Conservation (phyloP, 2,113 vertebrate genomes). For the Cryptotis parvus region DNA sequence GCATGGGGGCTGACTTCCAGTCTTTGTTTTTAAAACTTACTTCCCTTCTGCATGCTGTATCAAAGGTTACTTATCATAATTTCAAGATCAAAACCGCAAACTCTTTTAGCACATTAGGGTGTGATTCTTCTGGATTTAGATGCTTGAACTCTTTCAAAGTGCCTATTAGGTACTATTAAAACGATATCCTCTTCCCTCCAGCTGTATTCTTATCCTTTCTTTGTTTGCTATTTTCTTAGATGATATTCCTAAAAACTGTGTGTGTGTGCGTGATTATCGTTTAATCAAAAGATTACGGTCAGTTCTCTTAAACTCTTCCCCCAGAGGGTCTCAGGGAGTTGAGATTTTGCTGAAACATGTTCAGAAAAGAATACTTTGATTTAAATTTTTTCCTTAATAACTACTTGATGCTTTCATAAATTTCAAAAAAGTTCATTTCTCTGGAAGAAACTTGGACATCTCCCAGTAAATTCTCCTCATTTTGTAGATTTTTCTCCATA, state of each 20-base stretch:
- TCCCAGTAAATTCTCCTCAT: neutral
- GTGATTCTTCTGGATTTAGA: neutral
- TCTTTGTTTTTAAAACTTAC: neutral
- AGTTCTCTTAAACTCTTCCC: neutral
- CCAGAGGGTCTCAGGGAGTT: neutral
- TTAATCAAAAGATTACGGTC: neutral
- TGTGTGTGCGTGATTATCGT: neutral
- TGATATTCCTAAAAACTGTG: neutral
- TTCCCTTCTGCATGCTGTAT: neutral
- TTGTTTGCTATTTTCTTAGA: conserved; percentile 47
- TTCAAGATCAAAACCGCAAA: conserved; percentile 33
- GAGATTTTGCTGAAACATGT: neutral
- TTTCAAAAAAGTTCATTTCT: conserved; percentile 27
- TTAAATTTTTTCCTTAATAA: conserved; percentile 20
- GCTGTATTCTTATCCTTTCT: conserved; percentile 19
- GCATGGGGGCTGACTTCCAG: neutral
- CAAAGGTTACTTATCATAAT: conserved; percentile 12
- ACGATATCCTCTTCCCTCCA: conserved; percentile 3
- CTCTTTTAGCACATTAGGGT: neutral
- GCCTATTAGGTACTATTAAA: neutral
- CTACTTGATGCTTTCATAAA: conserved; percentile 11
- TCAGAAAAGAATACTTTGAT: neutral
- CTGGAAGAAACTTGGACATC: neutral
- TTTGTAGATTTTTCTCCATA: neutral
- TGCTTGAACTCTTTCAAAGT: conserved; percentile 32